These are phyloP conservation scores for Cynocephalus volans DNA, from an alignment of 2,113 vertebrate species.

Conservation along the genomic window DNA sequence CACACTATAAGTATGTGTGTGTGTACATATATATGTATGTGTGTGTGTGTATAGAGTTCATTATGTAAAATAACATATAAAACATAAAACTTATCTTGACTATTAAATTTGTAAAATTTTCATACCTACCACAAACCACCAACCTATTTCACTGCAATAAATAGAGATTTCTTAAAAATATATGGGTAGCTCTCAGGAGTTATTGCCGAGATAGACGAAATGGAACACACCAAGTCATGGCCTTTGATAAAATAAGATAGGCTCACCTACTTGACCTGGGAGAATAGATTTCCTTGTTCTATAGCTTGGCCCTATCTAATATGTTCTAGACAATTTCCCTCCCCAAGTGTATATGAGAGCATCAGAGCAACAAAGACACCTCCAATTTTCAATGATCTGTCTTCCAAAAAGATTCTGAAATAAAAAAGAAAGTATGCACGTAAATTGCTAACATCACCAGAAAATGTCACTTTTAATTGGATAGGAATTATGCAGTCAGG, in stretches of 20 bases:
- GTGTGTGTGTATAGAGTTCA: not conserved
- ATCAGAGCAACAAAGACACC: slow-evolving; percentile 56
- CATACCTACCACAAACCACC: not conserved
- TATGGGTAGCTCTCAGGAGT: not conserved
- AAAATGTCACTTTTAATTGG: slow-evolving; percentile 84
- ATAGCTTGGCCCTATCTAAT: not conserved
- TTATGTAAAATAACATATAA: not conserved
- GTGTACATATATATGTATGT: not conserved
- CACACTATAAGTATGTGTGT: not conserved
- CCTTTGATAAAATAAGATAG: not conserved
- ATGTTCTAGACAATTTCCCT: not conserved
- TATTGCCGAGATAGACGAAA: not conserved
- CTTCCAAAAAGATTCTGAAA: slow-evolving; percentile 11
- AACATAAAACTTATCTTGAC: not conserved
- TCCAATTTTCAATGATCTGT: slow-evolving; percentile 41
- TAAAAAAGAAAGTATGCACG: not conserved
- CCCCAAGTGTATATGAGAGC: not conserved
- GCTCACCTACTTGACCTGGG: not conserved
- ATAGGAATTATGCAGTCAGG: slow-evolving; percentile 79
- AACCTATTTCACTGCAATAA: slow-evolving; percentile 58
- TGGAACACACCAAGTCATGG: not conserved
- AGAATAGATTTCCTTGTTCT: not conserved
- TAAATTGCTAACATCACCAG: slow-evolving; percentile 72
- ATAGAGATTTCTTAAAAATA: slow-evolving; percentile 48
- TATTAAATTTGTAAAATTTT: not conserved